Base-by-base conservation (phyloP, 2,888 invertebrate species). In the Drosophila prolongata region DNA sequence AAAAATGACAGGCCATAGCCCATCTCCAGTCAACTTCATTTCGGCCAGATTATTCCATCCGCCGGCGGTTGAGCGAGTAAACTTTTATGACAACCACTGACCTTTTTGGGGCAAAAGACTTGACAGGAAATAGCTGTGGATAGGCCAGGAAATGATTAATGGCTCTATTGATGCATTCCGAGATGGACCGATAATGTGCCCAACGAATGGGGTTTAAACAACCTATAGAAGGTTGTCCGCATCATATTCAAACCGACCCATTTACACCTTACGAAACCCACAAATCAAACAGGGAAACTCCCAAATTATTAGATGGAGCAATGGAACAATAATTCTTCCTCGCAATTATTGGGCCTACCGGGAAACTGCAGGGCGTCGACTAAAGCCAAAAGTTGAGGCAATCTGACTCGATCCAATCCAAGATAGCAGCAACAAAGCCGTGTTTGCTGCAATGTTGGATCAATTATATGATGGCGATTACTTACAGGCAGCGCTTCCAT, bases 141-240 rank as follows among this genome's bases (percentile, higher is more conserved):
- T 68, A 77, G 60, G 58, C 55, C 60, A 73, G 84, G 80, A 81
- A 86, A 76, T 81, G 80, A 86, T 81, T 83, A 73, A 86, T 86
- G 57, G 52, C 27, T 6, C 64, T 44, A 71, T 79, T 86, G 57
- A 69, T 65, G 68, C 65, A 56, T 70, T 49, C 58, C 58, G 61
- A 58, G 62, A 54, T n/a, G 4, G 52, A 55, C 47, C 58, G 47
- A 40, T 37, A 65, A 34, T 38, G 57, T 47, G 38, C 44, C 27
- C 47, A 49, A 42, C 43, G 46, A 64, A 56, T 53, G 68, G 46
- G 65, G 55, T 30, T 54, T 66, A 67, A 67, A 42, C 24, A 0
- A 24, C 24, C 54, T 67, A 49, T 49, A 57, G 55, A 72, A 64
- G 47, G 56, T 46, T 53, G 47, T 42, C 13, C 44, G 47, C 44